These are phyloP conservation scores for Erpobdella octoculata DNA, from an alignment of 2,888 invertebrate genomes.

Conservation along the genomic window DNA sequence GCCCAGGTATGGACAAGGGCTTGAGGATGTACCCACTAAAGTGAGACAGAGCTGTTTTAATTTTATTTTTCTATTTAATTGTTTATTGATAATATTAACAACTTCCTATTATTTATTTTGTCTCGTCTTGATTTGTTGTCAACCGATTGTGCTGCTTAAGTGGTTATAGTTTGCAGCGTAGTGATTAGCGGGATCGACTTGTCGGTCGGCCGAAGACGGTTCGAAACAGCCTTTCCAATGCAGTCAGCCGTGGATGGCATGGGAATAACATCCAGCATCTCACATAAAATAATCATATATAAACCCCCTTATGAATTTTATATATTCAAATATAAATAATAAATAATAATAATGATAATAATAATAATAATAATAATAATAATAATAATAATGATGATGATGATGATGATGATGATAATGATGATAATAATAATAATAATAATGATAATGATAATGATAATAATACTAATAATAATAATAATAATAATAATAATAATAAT, in stretches of 20 bases:
- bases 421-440: constrained; percentile 5
- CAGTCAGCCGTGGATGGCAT: too few species aligned
- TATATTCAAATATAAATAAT: background rate
- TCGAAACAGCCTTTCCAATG: background rate
- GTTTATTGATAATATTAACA: background rate
- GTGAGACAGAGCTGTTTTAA: constrained; percentile 39
- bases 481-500: background rate
- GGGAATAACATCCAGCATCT: too few species aligned
- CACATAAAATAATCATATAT: background rate
- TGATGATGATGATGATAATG: background rate
- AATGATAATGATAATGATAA: background rate
- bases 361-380: constrained; percentile 9
- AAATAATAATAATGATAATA: constrained; percentile 1
- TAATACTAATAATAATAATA: background rate
- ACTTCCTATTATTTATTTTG: too few species aligned
- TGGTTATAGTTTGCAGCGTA: too few species aligned
- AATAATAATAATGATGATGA: constrained; percentile 3
- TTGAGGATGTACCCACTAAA: constrained; percentile 53
- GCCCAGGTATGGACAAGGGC: constrained; percentile 52
- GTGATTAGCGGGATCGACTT: too few species aligned
- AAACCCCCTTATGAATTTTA: background rate
- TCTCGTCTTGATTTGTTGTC: too few species aligned
- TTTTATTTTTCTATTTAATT: background rate
- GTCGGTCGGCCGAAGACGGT: too few species aligned
- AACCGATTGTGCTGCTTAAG: too few species aligned